Percentiles rank a stretch among this genome's conserved stretches.
Conservation (phyloP, 2,113 vertebrate species). For the Petrocephalus microphthalmus region DNA sequence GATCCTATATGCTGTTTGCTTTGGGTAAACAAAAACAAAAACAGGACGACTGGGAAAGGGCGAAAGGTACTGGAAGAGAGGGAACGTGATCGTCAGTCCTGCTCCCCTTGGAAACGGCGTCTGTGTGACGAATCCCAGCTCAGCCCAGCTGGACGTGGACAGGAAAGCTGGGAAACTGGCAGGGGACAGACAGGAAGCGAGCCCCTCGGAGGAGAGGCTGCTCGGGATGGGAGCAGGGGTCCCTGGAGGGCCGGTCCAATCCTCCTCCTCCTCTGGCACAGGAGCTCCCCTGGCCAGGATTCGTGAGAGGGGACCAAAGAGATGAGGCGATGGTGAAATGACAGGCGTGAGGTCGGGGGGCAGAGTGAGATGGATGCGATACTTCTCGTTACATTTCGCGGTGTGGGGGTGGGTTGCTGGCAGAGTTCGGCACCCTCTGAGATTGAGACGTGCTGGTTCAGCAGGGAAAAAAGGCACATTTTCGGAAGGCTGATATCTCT, state of each 20-base stretch:
- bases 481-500: background rate
- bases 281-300: conserved; percentile 80
- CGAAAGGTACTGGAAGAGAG: background rate
- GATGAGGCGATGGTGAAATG: conserved; percentile 65
- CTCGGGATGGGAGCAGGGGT: background rate
- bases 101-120: background rate
- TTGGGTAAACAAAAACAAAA: background rate
- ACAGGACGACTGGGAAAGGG: background rate
- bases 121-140: background rate
- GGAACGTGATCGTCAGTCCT: background rate
- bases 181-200: background rate
- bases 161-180: background rate
- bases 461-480: background rate
- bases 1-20: background rate
- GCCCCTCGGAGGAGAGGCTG: background rate
- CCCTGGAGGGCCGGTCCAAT: conserved; percentile 62
- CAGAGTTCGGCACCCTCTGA: background rate
- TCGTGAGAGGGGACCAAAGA: conserved; percentile 83
- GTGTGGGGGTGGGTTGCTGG: background rate
- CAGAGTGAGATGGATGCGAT: background rate
- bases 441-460: background rate
- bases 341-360: conserved; percentile 48
- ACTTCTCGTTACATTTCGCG: background rate
- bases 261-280: conserved; percentile 73
- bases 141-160: background rate